Percentiles rank a stretch among this genome's conserved stretches.
These are phyloP conservation scores for Intellagama lesueurii DNA, from an alignment of 2,797 vertebrate species.

Conservation along the genomic window DNA sequence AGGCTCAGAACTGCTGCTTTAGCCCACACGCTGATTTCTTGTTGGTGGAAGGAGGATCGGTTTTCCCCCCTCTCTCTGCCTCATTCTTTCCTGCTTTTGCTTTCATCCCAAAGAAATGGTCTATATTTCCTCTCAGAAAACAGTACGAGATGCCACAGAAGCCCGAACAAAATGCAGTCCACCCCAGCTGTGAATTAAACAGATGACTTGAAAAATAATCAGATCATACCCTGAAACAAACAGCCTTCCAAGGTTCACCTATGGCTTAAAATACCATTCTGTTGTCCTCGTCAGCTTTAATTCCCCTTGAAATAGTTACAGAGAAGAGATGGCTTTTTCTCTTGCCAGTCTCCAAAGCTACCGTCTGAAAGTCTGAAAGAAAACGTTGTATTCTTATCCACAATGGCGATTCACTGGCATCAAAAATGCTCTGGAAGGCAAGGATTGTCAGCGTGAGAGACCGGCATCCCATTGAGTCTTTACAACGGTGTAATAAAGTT, in stretches of 20 bases:
- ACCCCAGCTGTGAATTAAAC: neutral
- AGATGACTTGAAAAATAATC: neutral
- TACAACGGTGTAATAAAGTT: too few relatives aligned
- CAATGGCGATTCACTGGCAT: neutral
- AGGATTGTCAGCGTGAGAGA: too few relatives aligned
- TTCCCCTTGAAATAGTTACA: neutral
- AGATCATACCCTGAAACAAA: neutral
- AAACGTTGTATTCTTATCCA: neutral
- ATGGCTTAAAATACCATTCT: neutral
- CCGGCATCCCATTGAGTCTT: too few relatives aligned
- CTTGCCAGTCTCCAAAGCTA: neutral
- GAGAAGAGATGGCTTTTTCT: rapidly evolving
- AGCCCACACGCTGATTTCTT: neutral
- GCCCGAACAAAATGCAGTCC: neutral
- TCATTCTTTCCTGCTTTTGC: neutral
- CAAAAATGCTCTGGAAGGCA: neutral
- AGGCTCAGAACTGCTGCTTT: neutral
- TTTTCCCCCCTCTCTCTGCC: too few relatives aligned
- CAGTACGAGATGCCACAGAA: neutral
- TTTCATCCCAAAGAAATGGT: neutral
- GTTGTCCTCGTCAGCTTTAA: neutral
- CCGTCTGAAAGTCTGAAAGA: rapidly evolving
- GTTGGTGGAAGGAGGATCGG: neutral
- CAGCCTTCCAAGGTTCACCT: neutral
- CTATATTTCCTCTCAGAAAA: neutral